A percentile compares a stretch with the other conserved stretches of the same genome.
phyloP scores from a whole-genome alignment of 2,797 vertebrate species.

The Enteromius trimaculatus region DNA sequence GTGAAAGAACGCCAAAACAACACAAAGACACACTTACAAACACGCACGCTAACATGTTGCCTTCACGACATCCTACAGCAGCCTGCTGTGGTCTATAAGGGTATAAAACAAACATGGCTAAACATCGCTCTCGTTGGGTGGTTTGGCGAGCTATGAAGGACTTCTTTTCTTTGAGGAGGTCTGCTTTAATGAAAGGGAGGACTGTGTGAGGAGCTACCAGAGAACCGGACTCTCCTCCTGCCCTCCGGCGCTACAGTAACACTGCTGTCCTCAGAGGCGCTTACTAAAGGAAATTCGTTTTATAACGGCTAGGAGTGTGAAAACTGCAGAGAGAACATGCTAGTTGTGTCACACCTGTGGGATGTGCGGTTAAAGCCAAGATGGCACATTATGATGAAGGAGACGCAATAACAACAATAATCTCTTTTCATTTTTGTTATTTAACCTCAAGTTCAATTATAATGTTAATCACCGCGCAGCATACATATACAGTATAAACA shows the following conservation, averaged over 20 bases:
- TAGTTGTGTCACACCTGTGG: background rate
- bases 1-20: conserved; percentile 30
- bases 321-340: background rate
- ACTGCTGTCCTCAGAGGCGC: background rate
- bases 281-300: background rate
- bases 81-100: conserved; percentile 48
- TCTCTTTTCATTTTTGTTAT: background rate
- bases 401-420: background rate
- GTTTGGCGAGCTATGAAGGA: conserved; percentile 80
- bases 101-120: conserved; percentile 77
- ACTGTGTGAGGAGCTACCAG: conserved; percentile 72
- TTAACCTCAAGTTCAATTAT: background rate
- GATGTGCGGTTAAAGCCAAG: background rate
- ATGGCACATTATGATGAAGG: background rate
- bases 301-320: background rate
- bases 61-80: conserved; percentile 22
- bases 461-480: background rate
- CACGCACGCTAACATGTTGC: conserved; percentile 59
- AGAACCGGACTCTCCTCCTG: conserved; percentile 31
- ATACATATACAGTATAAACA: background rate
- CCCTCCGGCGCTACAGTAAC: conserved; percentile 28
- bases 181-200: conserved; percentile 80
- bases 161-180: conserved; percentile 75
- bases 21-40: conserved; percentile 72
- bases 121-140: conserved; percentile 79